Conservation (phyloP, 2,888 invertebrate species). For the Protophormia terraenovae region DNA sequence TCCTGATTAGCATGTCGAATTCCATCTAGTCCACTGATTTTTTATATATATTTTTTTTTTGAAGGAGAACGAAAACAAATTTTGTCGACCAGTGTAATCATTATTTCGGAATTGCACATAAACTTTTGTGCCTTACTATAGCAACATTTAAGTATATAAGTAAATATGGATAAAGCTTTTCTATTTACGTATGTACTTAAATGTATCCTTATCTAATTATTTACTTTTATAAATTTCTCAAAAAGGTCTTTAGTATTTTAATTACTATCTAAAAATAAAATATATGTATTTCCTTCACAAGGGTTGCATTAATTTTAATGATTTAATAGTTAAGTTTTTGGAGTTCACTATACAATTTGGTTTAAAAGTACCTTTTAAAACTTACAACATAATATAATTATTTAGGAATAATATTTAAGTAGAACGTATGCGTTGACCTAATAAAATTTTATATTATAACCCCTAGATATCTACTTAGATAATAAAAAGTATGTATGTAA, state of each 20-base stretch:
- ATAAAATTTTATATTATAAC: neutral
- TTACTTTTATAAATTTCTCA: neutral
- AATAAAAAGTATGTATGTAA: too few relatives aligned
- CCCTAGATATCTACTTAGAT: neutral
- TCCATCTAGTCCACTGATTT: too few relatives aligned
- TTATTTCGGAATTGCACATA: too few relatives aligned
- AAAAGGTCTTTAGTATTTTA: neutral
- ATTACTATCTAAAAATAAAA: neutral
- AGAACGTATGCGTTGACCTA: neutral
- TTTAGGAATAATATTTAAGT: neutral
- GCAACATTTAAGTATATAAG: too few relatives aligned
- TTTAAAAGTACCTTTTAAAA: neutral
- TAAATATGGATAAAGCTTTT: too few relatives aligned
- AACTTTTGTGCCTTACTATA: too few relatives aligned
- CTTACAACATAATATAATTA: neutral
- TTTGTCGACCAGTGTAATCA: too few relatives aligned
- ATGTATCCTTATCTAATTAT: too few relatives aligned
- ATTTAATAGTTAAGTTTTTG: neutral
- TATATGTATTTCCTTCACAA: neutral
- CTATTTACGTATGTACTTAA: too few relatives aligned
- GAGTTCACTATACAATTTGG: neutral
- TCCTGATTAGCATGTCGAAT: too few relatives aligned
- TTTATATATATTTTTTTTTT: too few relatives aligned
- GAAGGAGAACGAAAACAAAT: too few relatives aligned
- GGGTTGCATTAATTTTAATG: neutral